These are phyloP conservation scores for Leucophenga montana DNA, from an alignment of 2,888 invertebrate species.

Conservation along the genomic window DNA sequence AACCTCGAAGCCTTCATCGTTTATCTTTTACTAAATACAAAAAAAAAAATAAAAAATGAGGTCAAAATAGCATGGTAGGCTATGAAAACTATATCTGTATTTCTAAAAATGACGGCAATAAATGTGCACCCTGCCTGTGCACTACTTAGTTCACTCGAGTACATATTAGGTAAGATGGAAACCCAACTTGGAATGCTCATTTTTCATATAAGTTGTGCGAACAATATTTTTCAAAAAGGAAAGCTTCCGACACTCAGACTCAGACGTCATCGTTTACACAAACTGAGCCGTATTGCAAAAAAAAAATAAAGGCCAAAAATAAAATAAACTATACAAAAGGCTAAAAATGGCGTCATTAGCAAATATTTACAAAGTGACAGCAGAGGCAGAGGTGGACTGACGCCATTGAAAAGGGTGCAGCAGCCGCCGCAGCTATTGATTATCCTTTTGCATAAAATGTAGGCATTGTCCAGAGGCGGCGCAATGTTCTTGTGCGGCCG, in stretches of 20 bases:
- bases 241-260: not conserved
- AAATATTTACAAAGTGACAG: constrained; percentile 51
- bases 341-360: constrained; percentile 57
- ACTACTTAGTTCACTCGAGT: constrained; percentile 12
- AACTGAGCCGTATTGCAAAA: constrained; percentile 15
- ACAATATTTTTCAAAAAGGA: not conserved
- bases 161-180: too few species aligned
- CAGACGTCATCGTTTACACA: constrained; percentile 15
- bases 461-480: not conserved
- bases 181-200: not conserved
- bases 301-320: constrained; percentile 29
- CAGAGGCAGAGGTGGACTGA: not conserved
- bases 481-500: not conserved
- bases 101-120: too few species aligned
- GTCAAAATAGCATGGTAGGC: constrained; percentile 33
- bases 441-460: constrained; percentile 34
- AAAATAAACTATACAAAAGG: not conserved
- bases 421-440: constrained; percentile 45
- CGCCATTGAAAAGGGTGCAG: constrained; percentile 27
- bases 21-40: constrained; percentile 17
- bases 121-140: not conserved
- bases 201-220: too few species aligned
- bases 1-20: constrained; percentile 12
- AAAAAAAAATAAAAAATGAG: constrained; percentile 42
- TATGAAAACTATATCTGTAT: too few species aligned